Evolutionary conservation across 2,113 vertebrate species (phyloP), one percentile per base, ranked within the genome.

Genomic region (Callipepla californica): DNA sequence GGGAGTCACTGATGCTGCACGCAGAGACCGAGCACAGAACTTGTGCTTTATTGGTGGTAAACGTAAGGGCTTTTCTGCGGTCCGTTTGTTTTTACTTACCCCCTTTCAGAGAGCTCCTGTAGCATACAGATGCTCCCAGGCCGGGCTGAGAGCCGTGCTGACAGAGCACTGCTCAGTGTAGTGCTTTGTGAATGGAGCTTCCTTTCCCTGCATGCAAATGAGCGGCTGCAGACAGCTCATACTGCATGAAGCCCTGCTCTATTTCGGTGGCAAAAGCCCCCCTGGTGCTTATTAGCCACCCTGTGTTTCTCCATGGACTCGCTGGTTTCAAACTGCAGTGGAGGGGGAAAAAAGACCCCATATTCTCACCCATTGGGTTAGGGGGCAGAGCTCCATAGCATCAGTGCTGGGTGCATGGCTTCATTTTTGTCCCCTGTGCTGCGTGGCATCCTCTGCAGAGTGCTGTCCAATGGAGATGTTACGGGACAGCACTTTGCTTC

Each of bases 191-290:
- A 65, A 59, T 21, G 50, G 10, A 47, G 28, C 68, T 70, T 36
- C 82, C 34, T 15, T 48, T 21, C 44, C 21, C 59, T 68, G 42
- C 83, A 89, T 94, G 89, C 89, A 91, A 51, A 83, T 74, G 68
- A 95, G 44, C 25, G 12, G 30, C 57, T 40, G 69, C 65, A 58
- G 90, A 65, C 62, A 44, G 90, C 92, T 95, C 36, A 16, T 95
- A 36, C 94, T 95, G 95, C 95, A 92, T 95, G 96, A 97, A 96
- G 87, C 76, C 95, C 21, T 68, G 94, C 92, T 95, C 91, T 95
- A 25, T 95, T 94, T 67, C 86, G 96, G 75, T 50, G 63, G 57
- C 61, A 17, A 74, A 91, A 95, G 91, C 79, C 38, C 67, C 80
- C 80, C 6, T 45, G 51, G 97, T 75, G 44, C 38, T 91, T 62